These are phyloP conservation scores for Drosophila ficusphila DNA, from an alignment of 1,140 invertebrate species.

Conservation along the genomic window DNA sequence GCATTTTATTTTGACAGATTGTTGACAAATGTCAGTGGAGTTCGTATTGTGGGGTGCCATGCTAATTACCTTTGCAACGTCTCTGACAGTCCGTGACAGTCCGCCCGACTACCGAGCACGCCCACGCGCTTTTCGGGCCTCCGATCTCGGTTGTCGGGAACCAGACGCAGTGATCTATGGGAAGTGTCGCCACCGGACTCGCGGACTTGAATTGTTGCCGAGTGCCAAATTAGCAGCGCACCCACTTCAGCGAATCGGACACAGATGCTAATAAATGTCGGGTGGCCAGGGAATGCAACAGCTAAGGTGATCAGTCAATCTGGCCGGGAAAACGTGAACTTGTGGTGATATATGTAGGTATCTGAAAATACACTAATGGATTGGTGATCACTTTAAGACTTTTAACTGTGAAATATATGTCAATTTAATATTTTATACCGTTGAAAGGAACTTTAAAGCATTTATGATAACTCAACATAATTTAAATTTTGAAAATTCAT, in stretches of 20 bases:
- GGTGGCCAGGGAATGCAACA: neutral
- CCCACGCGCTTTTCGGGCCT: constrained; percentile 20
- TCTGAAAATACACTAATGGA: too few relatives aligned
- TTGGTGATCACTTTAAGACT: too few relatives aligned
- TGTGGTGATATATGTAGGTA: neutral
- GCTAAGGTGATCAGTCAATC: constrained; percentile 23
- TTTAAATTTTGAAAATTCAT: too few relatives aligned
- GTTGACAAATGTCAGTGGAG: constrained; percentile 68
- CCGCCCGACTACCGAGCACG: constrained; percentile 42
- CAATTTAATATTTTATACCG: too few relatives aligned
- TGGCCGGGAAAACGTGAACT: neutral
- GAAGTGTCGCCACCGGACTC: constrained; percentile 14
- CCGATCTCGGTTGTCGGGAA: neutral
- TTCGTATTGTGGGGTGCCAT: constrained; percentile 49
- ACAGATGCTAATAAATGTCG: constrained; percentile 20
- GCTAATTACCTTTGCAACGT: constrained; percentile 66
- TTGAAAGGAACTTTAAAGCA: too few relatives aligned
- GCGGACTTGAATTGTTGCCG: constrained; percentile 27
- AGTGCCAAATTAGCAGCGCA: constrained; percentile 41
- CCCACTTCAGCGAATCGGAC: constrained; percentile 6
- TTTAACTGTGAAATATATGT: too few relatives aligned
- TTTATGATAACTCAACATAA: too few relatives aligned
- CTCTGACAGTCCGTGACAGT: constrained; percentile 63
- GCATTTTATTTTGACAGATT: constrained; percentile 65
- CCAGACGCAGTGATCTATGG: constrained; percentile 48